Evolutionary conservation across 2,797 vertebrate genomes (phyloP).

Genomic region (Mastacembelus armatus): DNA sequence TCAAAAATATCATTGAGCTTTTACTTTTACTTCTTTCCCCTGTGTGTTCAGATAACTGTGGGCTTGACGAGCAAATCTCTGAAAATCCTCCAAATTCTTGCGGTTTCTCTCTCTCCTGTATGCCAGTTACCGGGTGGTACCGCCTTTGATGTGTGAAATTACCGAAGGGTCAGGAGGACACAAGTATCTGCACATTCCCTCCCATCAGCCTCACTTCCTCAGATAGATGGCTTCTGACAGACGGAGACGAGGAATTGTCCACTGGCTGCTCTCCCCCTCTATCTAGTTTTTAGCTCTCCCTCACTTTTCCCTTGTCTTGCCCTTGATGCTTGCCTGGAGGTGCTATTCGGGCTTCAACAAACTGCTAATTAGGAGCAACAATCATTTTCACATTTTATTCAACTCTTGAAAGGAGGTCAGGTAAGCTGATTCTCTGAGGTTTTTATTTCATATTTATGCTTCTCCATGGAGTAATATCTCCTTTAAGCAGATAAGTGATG

Average conservation of each 20-base stretch:
- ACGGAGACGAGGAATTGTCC: constrained; percentile 75
- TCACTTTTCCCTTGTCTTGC: constrained; percentile 37
- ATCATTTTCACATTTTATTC: constrained; percentile 53
- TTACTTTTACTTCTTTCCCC: constrained; percentile 76
- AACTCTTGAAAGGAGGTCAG: constrained; percentile 48
- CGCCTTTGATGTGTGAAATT: constrained; percentile 83
- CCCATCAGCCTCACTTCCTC: constrained; percentile 71
- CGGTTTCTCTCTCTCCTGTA: constrained; percentile 64
- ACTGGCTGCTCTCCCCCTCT: constrained; percentile 31
- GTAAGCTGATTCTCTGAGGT: constrained; percentile 25
- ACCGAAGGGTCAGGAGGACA: constrained; percentile 72
- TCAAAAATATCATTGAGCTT: constrained; percentile 85
- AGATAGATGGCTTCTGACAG: constrained; percentile 76
- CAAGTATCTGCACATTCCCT: constrained; percentile 68
- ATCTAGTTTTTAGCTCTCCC: constrained; percentile 39
- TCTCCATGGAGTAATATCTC: constrained; percentile 50
- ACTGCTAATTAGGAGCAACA: constrained; percentile 71
- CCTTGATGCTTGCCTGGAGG: constrained; percentile 57
- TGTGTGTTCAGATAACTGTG: constrained; percentile 80
- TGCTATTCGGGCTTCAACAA: constrained; percentile 57
- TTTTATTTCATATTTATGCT: no score
- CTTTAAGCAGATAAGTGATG: constrained; percentile 43
- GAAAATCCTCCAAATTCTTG: constrained; percentile 79
- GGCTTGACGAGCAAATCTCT: constrained; percentile 80
- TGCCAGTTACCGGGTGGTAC: constrained; percentile 66